Evolutionary conservation across 2,113 vertebrate species (phyloP).

Genomic region (Hucho hucho): DNA sequence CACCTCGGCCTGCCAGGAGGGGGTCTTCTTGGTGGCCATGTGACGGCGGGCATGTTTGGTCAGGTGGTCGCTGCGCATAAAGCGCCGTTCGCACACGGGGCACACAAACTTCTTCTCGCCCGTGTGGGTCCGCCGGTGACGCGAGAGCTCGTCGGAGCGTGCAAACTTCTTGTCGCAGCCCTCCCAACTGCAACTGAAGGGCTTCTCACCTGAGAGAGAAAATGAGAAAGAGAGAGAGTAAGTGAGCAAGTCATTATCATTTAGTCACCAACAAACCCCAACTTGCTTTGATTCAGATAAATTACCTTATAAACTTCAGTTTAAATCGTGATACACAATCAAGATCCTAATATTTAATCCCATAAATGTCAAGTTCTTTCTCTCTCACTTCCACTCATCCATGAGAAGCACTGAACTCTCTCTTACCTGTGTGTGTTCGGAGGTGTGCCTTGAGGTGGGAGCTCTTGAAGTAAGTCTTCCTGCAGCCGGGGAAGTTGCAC

Average conservation of each 20-base stretch:
- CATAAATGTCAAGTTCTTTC: not conserved
- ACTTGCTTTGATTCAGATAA: slow-evolving; percentile 7
- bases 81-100: slow-evolving; percentile 89
- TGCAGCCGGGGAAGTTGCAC: slow-evolving; percentile 90
- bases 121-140: slow-evolving; percentile 93
- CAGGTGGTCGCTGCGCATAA: slow-evolving; percentile 98
- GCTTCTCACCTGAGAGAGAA: slow-evolving; percentile 86
- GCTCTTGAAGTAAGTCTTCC: slow-evolving; percentile 98
- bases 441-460: slow-evolving; percentile 98
- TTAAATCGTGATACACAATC: not conserved
- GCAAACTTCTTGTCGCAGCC: slow-evolving; percentile 96
- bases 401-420: slow-evolving; percentile 33
- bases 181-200: slow-evolving; percentile 95
- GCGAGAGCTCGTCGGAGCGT: slow-evolving; percentile 94
- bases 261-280: slow-evolving; percentile 22
- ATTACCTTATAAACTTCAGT: slow-evolving; percentile 40
- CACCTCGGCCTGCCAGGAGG: slow-evolving; percentile 90
- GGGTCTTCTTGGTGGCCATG: slow-evolving; percentile 86
- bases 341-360: not conserved
- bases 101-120: slow-evolving; percentile 97
- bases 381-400: not conserved
- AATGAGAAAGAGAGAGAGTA: slow-evolving; percentile 21
- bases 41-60: slow-evolving; percentile 95
- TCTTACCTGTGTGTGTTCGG: slow-evolving; percentile 91
- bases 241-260: slow-evolving; percentile 45